Evolutionary conservation across 2,797 vertebrate genomes (phyloP), one percentile per base, ranked within the genome.

Genomic region (Anabas testudineus): DNA sequence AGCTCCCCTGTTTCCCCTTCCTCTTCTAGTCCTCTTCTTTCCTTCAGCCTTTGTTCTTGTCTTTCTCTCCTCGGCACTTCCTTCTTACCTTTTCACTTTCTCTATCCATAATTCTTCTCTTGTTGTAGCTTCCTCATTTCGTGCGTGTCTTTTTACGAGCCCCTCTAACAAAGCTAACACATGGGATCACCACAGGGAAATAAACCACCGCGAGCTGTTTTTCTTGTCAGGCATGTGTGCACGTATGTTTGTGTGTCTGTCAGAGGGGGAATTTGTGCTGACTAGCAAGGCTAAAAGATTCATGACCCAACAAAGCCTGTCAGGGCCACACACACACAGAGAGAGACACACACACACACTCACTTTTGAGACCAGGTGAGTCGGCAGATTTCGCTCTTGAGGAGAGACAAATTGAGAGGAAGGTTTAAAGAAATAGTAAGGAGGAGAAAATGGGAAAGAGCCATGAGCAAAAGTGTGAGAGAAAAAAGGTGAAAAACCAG

Each of bases 251-350:
- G 73, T 55, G 68, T 42, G 46, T 56, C 49, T 78, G 77, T 83
- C 68, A 71, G 66, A 60, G 49, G 58, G 34, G 58, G 71, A 64
- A 80, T 87, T 90, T 90, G 81, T 90, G 90, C 90, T 91, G 90
- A 91, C 83, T 88, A 59, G 74, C 82, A 57, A 82, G 81, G 78
- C 76, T 92, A 88, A 90, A 90, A 88, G 87, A 92, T 92, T 90
- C 85, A 90, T 91, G 88, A 89, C 84, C 79, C 75, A 86, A 89
- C 86, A 90, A 86, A 90, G 78, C 80, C 83, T 72, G 81, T 88
- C 90, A 89, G 85, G 88, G 81, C 80, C 81, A 74, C 34, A 72
- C 18, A 54, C 19, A 79, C 55, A n/a, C n/a, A n/a, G n/a, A n/a
- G n/a, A 58, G 45, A 30, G 28, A 30, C 28, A 58, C 48, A 61